A percentile compares a stretch with the other conserved stretches of the same genome.
phyloP scores from a whole-genome alignment of 2,797 vertebrate species.

The Smutsia gigantea region DNA sequence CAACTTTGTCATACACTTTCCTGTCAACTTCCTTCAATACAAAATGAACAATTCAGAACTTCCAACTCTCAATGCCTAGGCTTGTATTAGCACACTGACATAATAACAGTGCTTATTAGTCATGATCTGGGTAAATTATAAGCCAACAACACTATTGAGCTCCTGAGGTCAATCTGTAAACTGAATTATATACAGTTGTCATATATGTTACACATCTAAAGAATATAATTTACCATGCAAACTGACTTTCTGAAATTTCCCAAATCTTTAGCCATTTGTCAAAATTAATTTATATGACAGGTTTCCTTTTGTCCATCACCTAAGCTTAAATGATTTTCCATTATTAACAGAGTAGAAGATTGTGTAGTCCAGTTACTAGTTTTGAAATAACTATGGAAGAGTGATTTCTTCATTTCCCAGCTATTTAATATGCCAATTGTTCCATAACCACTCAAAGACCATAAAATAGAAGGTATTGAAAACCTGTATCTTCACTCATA shows the following conservation, averaged over 20 bases:
- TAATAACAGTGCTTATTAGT: background rate
- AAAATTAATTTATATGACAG: background rate
- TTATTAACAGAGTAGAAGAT: background rate
- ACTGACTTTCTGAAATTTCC: background rate
- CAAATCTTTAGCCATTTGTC: background rate
- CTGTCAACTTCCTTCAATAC: background rate
- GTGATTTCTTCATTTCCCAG: background rate
- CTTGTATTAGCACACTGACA: background rate
- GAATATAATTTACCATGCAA: background rate
- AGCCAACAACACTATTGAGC: background rate
- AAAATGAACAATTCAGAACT: background rate
- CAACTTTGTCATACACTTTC: background rate
- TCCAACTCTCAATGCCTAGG: background rate
- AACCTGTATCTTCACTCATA: background rate
- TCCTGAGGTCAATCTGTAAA: background rate
- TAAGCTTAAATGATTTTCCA: constrained; percentile 15
- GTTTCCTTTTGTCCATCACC: background rate
- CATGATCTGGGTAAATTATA: background rate
- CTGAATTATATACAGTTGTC: background rate
- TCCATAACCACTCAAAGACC: background rate
- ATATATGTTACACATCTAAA: background rate
- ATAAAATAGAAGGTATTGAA: background rate
- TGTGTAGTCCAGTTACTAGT: background rate
- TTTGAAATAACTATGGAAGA: background rate
- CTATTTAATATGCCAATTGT: background rate